A percentile compares a stretch with the other conserved stretches of the same genome.
Evolutionary conservation across 2,888 invertebrate species (phyloP).

Genomic region (Tiliacea citrago): DNA sequence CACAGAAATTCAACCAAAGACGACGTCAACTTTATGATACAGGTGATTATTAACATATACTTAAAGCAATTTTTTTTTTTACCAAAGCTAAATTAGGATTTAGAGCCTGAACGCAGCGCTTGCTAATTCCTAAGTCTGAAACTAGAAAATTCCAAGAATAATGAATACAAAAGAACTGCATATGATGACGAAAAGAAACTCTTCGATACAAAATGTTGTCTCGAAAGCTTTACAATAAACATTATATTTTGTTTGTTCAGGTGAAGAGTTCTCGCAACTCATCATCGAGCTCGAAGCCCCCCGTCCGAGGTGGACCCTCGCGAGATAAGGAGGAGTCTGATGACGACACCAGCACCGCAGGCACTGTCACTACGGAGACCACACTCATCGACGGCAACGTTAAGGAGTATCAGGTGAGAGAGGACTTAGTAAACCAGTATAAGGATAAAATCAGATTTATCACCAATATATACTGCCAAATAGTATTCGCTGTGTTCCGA

Average conservation of each 20-base stretch:
- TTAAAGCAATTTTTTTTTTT: background rate
- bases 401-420: conserved; percentile 89
- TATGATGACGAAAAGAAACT: background rate
- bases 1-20: conserved; percentile 79
- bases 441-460: background rate
- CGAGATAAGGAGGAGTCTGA: conserved; percentile 88
- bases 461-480: background rate
- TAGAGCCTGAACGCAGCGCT: background rate
- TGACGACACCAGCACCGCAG: conserved; percentile 88
- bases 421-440: background rate
- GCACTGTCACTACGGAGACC: conserved; percentile 93
- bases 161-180: background rate
- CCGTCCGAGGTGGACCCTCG: conserved; percentile 84
- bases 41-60: conserved; percentile 74
- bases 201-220: background rate
- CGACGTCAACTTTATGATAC: conserved; percentile 88
- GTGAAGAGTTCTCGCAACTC: conserved; percentile 84
- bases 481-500: background rate
- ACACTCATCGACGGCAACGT: conserved; percentile 92
- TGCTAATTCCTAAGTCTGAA: background rate
- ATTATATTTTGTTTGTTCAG: conserved; percentile 66
- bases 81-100: background rate
- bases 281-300: conserved; percentile 80
- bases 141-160: background rate
- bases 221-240: background rate